phyloP scores from a whole-genome alignment of 2,113 vertebrate genomes.

The Oreamnos americanus region DNA sequence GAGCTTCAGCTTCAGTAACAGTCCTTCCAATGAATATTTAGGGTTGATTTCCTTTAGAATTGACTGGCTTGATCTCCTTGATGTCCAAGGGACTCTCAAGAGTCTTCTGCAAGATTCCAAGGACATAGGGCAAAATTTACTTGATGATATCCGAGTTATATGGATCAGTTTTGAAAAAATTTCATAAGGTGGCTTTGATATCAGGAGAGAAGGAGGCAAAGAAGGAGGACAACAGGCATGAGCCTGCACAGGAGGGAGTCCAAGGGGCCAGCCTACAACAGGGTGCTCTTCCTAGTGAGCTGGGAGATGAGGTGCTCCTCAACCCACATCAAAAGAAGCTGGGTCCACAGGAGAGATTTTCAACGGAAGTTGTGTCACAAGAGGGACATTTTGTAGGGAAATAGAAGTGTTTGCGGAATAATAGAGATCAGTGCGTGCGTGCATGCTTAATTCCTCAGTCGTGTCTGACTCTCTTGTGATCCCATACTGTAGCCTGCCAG shows the following conservation, averaged over 20 bases:
- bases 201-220: not conserved
- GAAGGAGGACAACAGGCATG: not conserved
- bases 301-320: not conserved
- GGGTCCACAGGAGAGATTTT: not conserved
- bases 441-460: not conserved
- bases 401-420: not conserved
- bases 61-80: not conserved
- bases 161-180: not conserved
- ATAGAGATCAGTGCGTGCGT: no score
- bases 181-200: fast-evolving
- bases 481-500: not conserved
- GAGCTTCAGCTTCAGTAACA: not conserved
- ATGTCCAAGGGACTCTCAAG: not conserved
- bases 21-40: not conserved
- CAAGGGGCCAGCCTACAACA: not conserved
- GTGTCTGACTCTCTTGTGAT: not conserved
- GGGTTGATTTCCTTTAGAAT: not conserved
- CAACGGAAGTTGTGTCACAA: not conserved
- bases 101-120: not conserved
- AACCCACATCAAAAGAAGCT: not conserved
- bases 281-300: no score
- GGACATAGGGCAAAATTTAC: not conserved
- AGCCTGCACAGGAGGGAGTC: no score
- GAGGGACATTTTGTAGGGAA: not conserved
- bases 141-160: not conserved